Evolutionary conservation across 2,888 invertebrate species (phyloP).

Genomic region (Sesia bembeciformis): DNA sequence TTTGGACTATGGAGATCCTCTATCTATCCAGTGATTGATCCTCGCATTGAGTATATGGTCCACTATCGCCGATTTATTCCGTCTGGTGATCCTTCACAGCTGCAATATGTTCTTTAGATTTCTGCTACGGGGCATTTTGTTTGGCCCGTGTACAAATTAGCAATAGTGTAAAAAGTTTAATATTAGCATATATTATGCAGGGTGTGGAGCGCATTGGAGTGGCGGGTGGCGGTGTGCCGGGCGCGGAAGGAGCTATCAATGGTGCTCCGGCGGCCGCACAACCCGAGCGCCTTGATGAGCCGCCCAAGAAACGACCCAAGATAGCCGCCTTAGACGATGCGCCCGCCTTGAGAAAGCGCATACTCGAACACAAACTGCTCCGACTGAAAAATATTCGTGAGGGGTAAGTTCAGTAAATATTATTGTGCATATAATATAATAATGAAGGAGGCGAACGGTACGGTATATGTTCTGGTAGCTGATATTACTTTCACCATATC

Average conservation of each 20-base stretch:
- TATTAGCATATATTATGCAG: slow-evolving; percentile 14
- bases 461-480: no score
- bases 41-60: no score
- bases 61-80: no score
- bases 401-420: slow-evolving; percentile 39
- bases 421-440: no score
- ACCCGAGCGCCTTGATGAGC: slow-evolving; percentile 27
- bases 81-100: no score
- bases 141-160: no score
- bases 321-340: slow-evolving; percentile 27
- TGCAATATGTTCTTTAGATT: no score
- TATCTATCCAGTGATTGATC: no score
- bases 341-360: slow-evolving; percentile 74
- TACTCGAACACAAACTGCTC: slow-evolving; percentile 81
- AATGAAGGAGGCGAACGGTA: slow-evolving; percentile 1
- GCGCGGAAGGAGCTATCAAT: slow-evolving; percentile 25
- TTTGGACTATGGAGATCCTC: no score
- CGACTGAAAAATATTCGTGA: slow-evolving; percentile 81
- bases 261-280: slow-evolving; percentile 21
- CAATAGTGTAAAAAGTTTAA: no score
- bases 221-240: slow-evolving; percentile 20
- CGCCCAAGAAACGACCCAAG: slow-evolving; percentile 46
- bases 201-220: slow-evolving; percentile 47
- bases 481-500: no score
- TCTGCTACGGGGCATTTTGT: no score